Conservation (phyloP, 2,113 vertebrate genomes). For the Pungitius pungitius region DNA sequence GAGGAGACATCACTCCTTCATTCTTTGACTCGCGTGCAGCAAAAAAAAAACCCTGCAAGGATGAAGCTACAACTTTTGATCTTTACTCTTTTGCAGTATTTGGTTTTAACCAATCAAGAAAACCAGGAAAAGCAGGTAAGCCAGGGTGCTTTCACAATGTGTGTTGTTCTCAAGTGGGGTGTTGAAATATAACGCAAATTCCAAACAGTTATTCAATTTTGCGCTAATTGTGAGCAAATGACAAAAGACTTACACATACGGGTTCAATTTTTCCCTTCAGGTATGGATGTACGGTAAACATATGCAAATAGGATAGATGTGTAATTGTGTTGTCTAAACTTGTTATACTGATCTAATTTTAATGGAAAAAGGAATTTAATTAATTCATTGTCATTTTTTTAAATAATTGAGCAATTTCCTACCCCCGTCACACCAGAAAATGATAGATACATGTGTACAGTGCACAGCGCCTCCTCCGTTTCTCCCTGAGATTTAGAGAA, state of each 20-base stretch:
- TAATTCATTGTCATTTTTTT: not conserved
- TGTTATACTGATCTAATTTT: not conserved
- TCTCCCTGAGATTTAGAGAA: not conserved
- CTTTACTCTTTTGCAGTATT: not conserved
- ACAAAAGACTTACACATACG: not conserved
- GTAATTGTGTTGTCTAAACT: not conserved
- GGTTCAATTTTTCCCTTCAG: not conserved
- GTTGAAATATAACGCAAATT: not conserved
- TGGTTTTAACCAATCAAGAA: slow-evolving; percentile 30
- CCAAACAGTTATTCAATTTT: not conserved
- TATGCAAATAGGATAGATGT: not conserved
- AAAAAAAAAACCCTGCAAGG: not conserved
- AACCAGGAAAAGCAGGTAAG: slow-evolving; percentile 11
- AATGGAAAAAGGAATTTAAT: not conserved
- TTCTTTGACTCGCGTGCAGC: not conserved
- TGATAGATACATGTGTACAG: not conserved
- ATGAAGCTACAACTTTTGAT: slow-evolving; percentile 45
- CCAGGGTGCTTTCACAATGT: not conserved
- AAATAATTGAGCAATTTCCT: not conserved
- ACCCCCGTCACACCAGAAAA: not conserved
- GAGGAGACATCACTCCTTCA: too few relatives aligned
- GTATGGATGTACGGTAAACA: not conserved
- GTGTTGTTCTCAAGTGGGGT: not conserved
- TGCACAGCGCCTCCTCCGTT: not conserved
- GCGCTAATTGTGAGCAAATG: not conserved